phyloP scores from a whole-genome alignment of 2,888 invertebrate species.

The Melitaea athalia region DNA sequence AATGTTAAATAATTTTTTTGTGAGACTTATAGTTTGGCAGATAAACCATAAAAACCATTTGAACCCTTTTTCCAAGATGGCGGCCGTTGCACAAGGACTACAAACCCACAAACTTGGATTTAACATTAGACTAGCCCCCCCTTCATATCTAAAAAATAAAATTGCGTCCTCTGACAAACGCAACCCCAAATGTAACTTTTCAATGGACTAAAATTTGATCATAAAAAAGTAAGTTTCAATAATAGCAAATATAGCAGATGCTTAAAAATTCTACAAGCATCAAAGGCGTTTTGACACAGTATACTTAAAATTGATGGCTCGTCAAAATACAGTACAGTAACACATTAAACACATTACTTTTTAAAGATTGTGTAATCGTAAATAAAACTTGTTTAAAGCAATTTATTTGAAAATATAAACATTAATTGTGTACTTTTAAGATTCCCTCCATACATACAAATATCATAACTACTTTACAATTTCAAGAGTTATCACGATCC shows the following conservation, averaged over 20 bases:
- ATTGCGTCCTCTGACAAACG: too few relatives aligned
- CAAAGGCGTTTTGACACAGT: slow-evolving; percentile 6
- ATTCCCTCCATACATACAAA: slow-evolving; percentile 12
- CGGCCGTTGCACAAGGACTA: too few relatives aligned
- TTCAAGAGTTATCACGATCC: slow-evolving; percentile 61
- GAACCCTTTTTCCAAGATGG: too few relatives aligned
- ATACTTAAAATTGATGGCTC: slow-evolving; percentile 8
- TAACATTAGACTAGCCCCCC: too few relatives aligned
- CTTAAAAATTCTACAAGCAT: slow-evolving; percentile 20
- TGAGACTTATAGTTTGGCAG: too few relatives aligned
- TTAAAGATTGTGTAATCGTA: slow-evolving; percentile 42
- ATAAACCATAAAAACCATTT: too few relatives aligned
- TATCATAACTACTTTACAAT: slow-evolving; percentile 48
- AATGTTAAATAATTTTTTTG: too few relatives aligned
- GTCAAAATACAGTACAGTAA: slow-evolving; percentile 20
- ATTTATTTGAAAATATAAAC: slow-evolving; percentile 21
- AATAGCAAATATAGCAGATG: not conserved
- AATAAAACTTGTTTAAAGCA: slow-evolving; percentile 46
- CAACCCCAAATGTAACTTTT: too few relatives aligned
- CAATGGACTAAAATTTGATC: too few relatives aligned
- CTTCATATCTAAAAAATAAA: too few relatives aligned
- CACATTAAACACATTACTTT: slow-evolving; percentile 21
- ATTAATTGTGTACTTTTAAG: slow-evolving; percentile 19
- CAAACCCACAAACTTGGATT: too few relatives aligned
- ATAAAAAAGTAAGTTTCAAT: slow-evolving; percentile 21